phyloP scores from a whole-genome alignment of 2,888 invertebrate genomes.

The Eristalinus aeneus region DNA sequence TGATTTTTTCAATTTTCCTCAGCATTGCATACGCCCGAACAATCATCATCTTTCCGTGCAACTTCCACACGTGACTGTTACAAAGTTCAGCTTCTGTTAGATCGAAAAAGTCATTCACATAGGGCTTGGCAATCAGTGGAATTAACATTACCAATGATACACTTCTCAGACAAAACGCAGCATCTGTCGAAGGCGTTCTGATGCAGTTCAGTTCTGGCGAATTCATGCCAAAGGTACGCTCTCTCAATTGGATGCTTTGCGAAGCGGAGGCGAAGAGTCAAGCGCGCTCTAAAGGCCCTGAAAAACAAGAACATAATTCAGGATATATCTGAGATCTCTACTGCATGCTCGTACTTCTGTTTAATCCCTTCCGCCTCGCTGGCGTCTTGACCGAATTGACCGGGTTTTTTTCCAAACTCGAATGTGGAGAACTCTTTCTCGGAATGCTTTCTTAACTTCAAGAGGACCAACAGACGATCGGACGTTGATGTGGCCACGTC shows the following conservation, averaged over 20 bases:
- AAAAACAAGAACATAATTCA: neutral
- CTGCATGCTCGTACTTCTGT: neutral
- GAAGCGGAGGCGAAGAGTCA: constrained; percentile 74
- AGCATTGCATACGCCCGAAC: constrained; percentile 76
- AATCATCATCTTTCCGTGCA: constrained; percentile 74
- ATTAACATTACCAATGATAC: neutral
- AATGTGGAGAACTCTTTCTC: neutral
- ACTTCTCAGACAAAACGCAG: neutral
- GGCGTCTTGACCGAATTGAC: neutral
- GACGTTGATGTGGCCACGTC: neutral
- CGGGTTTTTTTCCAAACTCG: neutral
- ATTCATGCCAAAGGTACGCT: constrained; percentile 75
- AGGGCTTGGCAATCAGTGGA: neutral
- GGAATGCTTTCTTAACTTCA: neutral
- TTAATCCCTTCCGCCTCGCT: neutral
- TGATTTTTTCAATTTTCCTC: constrained; percentile 75
- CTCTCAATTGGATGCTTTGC: constrained; percentile 75
- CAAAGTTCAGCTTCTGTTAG: constrained; percentile 72
- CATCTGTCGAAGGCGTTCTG: constrained; percentile 69
- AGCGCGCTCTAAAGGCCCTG: constrained; percentile 72
- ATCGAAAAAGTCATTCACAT: constrained; percentile 1
- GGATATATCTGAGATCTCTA: neutral
- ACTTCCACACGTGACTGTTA: constrained; percentile 76
- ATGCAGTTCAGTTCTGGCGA: constrained; percentile 73
- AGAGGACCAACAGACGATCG: neutral